Base-by-base conservation (phyloP, 2,113 vertebrate genomes). In the Phaetusa simplex region DNA sequence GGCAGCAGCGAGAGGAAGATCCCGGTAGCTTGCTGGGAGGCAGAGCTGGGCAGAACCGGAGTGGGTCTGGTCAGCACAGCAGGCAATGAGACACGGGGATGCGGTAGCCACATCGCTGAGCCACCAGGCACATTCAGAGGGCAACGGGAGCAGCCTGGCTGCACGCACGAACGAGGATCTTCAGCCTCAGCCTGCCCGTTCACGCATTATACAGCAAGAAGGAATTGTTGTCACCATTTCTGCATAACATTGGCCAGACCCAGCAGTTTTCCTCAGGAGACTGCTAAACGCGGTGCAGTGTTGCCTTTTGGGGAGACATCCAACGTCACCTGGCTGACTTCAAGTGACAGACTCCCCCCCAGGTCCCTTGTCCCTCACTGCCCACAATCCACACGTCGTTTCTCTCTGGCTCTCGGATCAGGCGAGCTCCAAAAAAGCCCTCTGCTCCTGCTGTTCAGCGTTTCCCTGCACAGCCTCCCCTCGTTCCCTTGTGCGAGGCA, bases 171-270 rank as follows among this genome's bases (percentile, higher is more conserved):
- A 6, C 2, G 6, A 27, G 47, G 56, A 59, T 45, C 64, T 81
- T 36, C 65, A 62, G 73, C 42, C 71, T 87, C 77, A 70, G 20
- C 24, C 69, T 65, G 52, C 24, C 66, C 12, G 52, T 74, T 81
- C 55, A 30, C 9, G 7, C 0, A 0, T 73, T 20, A 26, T 1
- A 36, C 0, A 9, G 66, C 70, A 50, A 80, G 43, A 50, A 80
- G 43, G 72, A 52, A 49, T 14, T 34, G 29, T 21, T 67, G 40
- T 29, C 55, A 74, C n/a, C 23, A 10, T 73, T 91, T 91, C 26
- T 59, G 43, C 18, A 4, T 64, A 69, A 50, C 0, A 2, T 20
- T 74, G 47, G 50, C 61, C 55, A 74, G 40, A 40, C 19, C 23
- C 45, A 73, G 61, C 42, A 30, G 24, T 38, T 62, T 34, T 79